Base-by-base conservation (phyloP, 2,888 invertebrate genomes). In the Cyclophora punctaria region DNA sequence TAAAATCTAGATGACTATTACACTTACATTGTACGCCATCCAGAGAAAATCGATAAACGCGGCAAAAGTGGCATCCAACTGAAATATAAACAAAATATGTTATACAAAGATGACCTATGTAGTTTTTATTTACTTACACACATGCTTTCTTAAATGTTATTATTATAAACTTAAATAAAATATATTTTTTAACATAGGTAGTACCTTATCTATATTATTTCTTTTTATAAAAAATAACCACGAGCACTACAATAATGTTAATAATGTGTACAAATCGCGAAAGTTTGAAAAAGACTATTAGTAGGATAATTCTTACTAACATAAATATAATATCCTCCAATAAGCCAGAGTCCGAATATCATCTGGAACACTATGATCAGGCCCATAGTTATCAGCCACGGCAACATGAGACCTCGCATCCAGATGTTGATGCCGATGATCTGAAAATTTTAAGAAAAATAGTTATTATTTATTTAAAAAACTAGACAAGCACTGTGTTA, bases 291-390 rank as follows among this genome's bases (percentile, higher is more conserved):
- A n/a, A 34, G 40, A 48, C 34, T 35, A 40, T 2, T 20, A 20
- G 37, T 37, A 37, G 37, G 37, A 2, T 20, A 20, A 20, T 20
- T 20, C 20, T 20, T 45, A 91, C 94, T 93, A 80, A 96, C 96
- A 83, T 96, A 96, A 69, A 96, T 96, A 68, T 97, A 97, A 71
- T 97, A 97, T 56, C 96, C 96, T 56, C 94, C 95, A 41, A 96
- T 85, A 2, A 96, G 89, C 96, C 96, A 96, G 35, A 96, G 80
- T 3, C 96, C 95, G 75, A 95, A 96, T 3, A 92, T 71, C 4
- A 95, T 80, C 75, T 96, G 95, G 74, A 96, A 96, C 0, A 91
- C 54, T 46, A 95, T 93, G 7, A 92, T 90, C 5, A 94, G 63
- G 0, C 91, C 92, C 87, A 95, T 92, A 0, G 90, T 81, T 6